Evolutionary conservation across 2,113 vertebrate species (phyloP).

Genomic region (Pelobates fuscus): DNA sequence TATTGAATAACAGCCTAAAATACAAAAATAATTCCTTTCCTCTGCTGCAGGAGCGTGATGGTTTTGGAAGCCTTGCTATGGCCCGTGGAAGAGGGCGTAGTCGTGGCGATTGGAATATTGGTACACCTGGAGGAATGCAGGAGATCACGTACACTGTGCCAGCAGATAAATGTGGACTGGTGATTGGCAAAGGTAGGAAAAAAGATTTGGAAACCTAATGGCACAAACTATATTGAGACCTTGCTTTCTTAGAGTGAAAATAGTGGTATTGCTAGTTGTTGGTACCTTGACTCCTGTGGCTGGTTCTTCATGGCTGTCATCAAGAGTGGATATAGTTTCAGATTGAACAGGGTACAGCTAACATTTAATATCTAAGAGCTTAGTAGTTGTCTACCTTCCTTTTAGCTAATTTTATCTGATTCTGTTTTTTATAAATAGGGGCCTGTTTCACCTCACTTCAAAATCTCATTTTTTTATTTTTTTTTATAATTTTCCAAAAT

Average conservation of each 20-base stretch:
- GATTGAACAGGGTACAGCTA: too few relatives aligned
- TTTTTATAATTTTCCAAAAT: too few relatives aligned
- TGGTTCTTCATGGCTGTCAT: background rate
- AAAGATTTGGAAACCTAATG: too few relatives aligned
- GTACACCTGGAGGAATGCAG: slow-evolving; percentile 82
- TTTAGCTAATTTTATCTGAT: too few relatives aligned
- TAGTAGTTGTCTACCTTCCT: too few relatives aligned
- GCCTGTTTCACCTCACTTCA: too few relatives aligned
- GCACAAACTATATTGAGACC: too few relatives aligned
- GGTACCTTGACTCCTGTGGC: background rate
- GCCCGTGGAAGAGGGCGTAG: slow-evolving; percentile 76
- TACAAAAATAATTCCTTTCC: background rate
- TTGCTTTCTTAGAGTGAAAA: background rate
- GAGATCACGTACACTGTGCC: slow-evolving; percentile 96
- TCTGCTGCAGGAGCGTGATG: slow-evolving; percentile 85
- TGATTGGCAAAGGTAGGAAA: slow-evolving; percentile 93
- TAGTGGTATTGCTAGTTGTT: background rate
- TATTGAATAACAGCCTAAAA: too few relatives aligned
- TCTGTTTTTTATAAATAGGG: too few relatives aligned
- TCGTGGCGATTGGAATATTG: slow-evolving; percentile 84
- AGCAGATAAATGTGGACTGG: slow-evolving; percentile 95
- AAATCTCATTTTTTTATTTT: too few relatives aligned
- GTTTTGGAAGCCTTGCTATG: slow-evolving; percentile 80
- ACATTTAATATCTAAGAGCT: too few relatives aligned
- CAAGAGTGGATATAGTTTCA: too few relatives aligned